Evolutionary conservation across 2,113 vertebrate genomes (phyloP).

Genomic region (Picathartes gymnocephalus): DNA sequence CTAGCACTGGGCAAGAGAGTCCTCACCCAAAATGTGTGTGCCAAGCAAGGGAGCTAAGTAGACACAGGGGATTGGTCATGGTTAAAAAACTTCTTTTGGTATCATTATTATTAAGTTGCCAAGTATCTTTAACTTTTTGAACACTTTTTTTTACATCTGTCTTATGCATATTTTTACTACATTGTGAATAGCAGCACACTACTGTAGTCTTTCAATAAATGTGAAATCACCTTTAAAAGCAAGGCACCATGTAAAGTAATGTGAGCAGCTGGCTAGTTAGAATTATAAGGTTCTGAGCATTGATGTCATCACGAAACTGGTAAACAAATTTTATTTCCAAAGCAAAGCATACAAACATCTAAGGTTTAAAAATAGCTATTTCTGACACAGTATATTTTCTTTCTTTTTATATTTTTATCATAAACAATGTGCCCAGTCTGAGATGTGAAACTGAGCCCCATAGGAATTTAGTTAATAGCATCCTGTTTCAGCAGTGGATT

Average conservation of each 20-base stretch:
- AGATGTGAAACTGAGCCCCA: background rate
- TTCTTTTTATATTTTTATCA: background rate
- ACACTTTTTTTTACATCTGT: background rate
- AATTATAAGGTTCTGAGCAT: background rate
- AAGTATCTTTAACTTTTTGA: background rate
- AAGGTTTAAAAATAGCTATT: background rate
- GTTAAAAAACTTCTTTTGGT: background rate
- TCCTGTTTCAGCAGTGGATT: background rate
- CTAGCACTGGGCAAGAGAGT: background rate
- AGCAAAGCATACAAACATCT: background rate
- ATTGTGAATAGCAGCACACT: background rate
- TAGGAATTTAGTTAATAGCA: background rate
- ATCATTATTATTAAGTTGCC: background rate
- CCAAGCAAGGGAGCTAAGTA: background rate
- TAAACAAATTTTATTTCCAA: background rate
- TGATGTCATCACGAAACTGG: background rate
- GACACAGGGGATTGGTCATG: background rate
- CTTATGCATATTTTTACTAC: background rate
- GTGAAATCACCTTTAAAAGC: background rate
- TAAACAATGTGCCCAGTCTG: accelerated
- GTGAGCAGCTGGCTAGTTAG: background rate
- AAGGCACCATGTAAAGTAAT: background rate
- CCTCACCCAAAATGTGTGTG: accelerated
- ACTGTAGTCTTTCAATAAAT: background rate
- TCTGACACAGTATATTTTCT: background rate